Evolutionary conservation across 2,113 vertebrate species (phyloP).

Genomic region (Phaethon lepturus): DNA sequence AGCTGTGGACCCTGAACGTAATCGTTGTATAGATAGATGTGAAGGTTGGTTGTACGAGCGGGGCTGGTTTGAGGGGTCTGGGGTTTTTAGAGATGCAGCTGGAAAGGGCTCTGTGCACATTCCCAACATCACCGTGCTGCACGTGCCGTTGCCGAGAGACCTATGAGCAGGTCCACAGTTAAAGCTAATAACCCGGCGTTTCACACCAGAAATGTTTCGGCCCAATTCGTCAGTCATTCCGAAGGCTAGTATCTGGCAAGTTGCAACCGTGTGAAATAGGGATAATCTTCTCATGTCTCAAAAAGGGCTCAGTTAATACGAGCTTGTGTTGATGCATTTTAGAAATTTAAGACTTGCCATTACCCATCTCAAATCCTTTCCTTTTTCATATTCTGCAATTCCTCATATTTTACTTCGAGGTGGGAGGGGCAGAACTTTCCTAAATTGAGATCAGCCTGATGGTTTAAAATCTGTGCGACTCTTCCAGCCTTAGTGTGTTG

Average conservation of each 20-base stretch:
- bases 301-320: not conserved
- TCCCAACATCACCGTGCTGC: not conserved
- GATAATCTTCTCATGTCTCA: not conserved
- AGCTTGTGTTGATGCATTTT: not conserved
- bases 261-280: rapidly evolving
- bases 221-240: not conserved
- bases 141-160: not conserved
- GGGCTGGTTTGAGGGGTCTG: not conserved
- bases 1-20: rapidly evolving
- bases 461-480: not conserved
- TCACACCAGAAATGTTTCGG: not conserved
- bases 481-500: not conserved
- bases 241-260: rapidly evolving
- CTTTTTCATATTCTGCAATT: not conserved
- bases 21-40: rapidly evolving
- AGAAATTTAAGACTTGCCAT: not conserved
- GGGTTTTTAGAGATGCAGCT: not conserved
- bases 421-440: not conserved
- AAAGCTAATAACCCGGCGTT: not conserved
- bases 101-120: not conserved
- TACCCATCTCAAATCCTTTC: not conserved
- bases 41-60: rapidly evolving
- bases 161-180: not conserved
- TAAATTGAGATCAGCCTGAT: not conserved
- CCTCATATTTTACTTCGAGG: not conserved